These are phyloP conservation scores for Dicyrtomina minuta DNA, from an alignment of 2,888 invertebrate genomes.

Conservation along the genomic window DNA sequence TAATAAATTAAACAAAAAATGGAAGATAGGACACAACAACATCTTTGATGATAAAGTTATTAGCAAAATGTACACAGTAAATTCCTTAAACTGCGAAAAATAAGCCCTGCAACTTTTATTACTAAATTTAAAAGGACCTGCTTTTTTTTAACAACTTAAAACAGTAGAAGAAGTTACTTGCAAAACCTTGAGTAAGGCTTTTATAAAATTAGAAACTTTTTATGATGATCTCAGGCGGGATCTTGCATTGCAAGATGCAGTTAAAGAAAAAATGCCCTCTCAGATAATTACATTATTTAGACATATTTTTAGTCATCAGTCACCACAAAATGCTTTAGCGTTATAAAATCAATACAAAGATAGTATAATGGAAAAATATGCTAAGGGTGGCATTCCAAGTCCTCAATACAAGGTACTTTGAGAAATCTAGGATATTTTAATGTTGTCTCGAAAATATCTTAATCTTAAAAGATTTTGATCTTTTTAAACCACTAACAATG, in stretches of 20 bases:
- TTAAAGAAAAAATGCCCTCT: slow-evolving; percentile 48
- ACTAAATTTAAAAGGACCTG: slow-evolving; percentile 41
- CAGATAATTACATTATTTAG: slow-evolving; percentile 55
- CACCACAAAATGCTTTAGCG: slow-evolving; percentile 45
- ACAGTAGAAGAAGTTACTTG: slow-evolving; percentile 42
- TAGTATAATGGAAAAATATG: slow-evolving; percentile 22
- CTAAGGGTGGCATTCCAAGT: no score
- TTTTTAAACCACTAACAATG: slow-evolving; percentile 30
- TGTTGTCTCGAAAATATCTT: slow-evolving; percentile 24
- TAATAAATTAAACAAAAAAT: background rate
- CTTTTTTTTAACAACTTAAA: slow-evolving; percentile 40
- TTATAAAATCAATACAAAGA: slow-evolving; percentile 51
- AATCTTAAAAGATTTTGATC: slow-evolving; percentile 15
- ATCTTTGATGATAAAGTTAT: background rate
- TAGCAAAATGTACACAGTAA: slow-evolving; percentile 48
- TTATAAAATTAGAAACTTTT: slow-evolving; percentile 53
- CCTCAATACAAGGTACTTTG: no score
- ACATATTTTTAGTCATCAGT: slow-evolving; percentile 52
- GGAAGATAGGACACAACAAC: background rate
- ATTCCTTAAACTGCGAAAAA: background rate
- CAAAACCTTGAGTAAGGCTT: slow-evolving; percentile 52
- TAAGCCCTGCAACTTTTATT: slow-evolving; percentile 40
- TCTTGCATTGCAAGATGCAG: slow-evolving; percentile 51
- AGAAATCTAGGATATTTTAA: background rate
- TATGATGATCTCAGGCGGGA: slow-evolving; percentile 55